Evolutionary conservation across 2,113 vertebrate species (phyloP).

Genomic region (Oriolus oriolus): DNA sequence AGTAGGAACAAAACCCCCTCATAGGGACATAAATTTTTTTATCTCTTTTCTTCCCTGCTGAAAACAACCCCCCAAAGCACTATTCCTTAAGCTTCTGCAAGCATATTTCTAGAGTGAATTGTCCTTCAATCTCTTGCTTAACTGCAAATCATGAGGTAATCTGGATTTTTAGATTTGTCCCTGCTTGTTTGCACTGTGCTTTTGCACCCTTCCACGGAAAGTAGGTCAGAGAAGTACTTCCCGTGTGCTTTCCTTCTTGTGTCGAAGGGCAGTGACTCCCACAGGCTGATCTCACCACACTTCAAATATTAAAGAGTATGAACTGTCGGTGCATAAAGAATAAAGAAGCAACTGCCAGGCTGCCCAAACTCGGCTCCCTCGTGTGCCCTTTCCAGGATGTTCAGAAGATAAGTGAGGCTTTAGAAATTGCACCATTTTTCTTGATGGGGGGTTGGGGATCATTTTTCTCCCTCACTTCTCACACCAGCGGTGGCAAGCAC

Average conservation of each 20-base stretch:
- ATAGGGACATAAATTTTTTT: not conserved
- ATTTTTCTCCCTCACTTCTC: not conserved
- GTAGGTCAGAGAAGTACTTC: not conserved
- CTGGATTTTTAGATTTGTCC: not conserved
- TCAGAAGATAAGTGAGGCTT: not conserved
- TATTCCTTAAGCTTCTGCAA: not conserved
- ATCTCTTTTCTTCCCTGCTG: not conserved
- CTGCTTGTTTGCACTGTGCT: constrained; percentile 7
- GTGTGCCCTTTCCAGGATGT: rapidly evolving
- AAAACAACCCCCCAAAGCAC: not conserved
- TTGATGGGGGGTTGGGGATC: not conserved
- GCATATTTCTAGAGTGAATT: not conserved
- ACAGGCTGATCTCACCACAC: not conserved
- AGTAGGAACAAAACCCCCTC: rapidly evolving
- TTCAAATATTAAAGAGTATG: not conserved
- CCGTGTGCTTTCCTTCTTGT: not conserved
- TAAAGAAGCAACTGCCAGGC: not conserved
- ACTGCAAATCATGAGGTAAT: not conserved
- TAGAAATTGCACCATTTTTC: not conserved
- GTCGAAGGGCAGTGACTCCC: not conserved
- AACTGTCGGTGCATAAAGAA: not conserved
- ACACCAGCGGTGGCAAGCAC: not conserved
- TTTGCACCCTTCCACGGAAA: not conserved
- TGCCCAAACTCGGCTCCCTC: not conserved
- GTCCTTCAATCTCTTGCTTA: not conserved